Evolutionary conservation across 2,888 invertebrate genomes (phyloP).

Genomic region (Nomada fucata): DNA sequence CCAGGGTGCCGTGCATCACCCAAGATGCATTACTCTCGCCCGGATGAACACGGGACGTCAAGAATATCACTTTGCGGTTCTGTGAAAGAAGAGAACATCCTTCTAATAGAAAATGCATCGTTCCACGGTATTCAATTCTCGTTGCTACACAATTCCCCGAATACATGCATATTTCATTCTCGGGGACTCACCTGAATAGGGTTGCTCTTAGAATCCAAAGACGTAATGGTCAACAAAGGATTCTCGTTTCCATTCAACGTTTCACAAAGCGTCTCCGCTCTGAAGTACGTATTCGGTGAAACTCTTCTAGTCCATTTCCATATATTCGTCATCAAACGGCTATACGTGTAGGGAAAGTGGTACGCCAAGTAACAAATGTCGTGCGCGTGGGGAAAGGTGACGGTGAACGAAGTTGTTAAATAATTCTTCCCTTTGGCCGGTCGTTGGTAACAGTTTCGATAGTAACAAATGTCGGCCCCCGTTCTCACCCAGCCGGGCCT

Average conservation of each 20-base stretch:
- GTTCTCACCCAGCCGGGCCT: constrained; percentile 89
- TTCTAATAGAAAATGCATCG: neutral
- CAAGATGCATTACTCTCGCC: constrained; percentile 95
- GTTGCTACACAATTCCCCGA: neutral
- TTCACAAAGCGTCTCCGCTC: constrained; percentile 89
- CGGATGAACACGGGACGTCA: constrained; percentile 93
- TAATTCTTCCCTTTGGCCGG: constrained; percentile 87
- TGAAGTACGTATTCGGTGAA: constrained; percentile 86
- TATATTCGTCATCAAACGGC: constrained; percentile 90
- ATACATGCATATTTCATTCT: neutral
- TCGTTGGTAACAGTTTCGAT: constrained; percentile 90
- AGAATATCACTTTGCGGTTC: constrained; percentile 89
- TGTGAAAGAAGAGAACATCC: constrained; percentile 75
- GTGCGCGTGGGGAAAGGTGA: constrained; percentile 90
- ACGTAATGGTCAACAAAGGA: constrained; percentile 91
- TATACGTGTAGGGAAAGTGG: constrained; percentile 94
- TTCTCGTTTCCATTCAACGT: constrained; percentile 90
- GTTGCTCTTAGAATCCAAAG: constrained; percentile 85
- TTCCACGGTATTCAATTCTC: neutral
- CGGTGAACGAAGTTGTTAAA: constrained; percentile 91
- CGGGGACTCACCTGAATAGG: constrained; percentile 85
- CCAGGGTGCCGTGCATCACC: constrained; percentile 93
- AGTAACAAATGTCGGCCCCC: constrained; percentile 93
- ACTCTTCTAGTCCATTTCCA: constrained; percentile 87
- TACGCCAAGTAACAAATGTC: constrained; percentile 95